phyloP scores from a whole-genome alignment of 2,888 invertebrate genomes.

The Ecliptopera silaceata region DNA sequence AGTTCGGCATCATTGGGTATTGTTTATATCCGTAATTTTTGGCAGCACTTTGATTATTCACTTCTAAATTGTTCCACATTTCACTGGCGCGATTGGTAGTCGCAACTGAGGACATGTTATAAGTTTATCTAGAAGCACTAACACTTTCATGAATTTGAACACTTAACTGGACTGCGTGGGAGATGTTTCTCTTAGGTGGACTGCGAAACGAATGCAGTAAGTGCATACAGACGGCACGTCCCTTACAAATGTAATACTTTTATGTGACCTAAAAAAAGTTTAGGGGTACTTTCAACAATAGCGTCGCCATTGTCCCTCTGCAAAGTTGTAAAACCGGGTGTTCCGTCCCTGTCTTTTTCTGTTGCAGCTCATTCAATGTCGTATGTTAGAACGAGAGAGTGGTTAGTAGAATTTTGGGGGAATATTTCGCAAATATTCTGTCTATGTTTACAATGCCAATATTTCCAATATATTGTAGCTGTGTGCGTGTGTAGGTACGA shows the following conservation, averaged over 20 bases:
- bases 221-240: constrained; percentile 73
- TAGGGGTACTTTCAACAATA: constrained; percentile 81
- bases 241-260: constrained; percentile 81
- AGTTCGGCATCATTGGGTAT: constrained; percentile 51
- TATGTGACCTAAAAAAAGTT: constrained; percentile 82
- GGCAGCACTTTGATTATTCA: constrained; percentile 59
- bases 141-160: constrained; percentile 49
- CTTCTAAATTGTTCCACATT: constrained; percentile 70
- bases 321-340: constrained; percentile 70
- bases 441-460: constrained; percentile 81
- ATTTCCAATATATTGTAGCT: constrained; percentile 68
- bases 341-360: constrained; percentile 55
- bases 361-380: constrained; percentile 33
- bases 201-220: constrained; percentile 79
- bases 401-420: constrained; percentile 53
- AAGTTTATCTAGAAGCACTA: constrained; percentile 43
- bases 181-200: constrained; percentile 66
- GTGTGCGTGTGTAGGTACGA: constrained; percentile 56
- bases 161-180: constrained; percentile 68
- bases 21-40: constrained; percentile 60
- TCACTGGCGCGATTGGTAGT: constrained; percentile 69
- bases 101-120: constrained; percentile 64
- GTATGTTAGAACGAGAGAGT: constrained; percentile 56
- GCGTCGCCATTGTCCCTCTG: constrained; percentile 77
- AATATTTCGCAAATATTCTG: constrained; percentile 76